Conservation (phyloP, 2,113 vertebrate genomes). For the Barbus barbus region DNA sequence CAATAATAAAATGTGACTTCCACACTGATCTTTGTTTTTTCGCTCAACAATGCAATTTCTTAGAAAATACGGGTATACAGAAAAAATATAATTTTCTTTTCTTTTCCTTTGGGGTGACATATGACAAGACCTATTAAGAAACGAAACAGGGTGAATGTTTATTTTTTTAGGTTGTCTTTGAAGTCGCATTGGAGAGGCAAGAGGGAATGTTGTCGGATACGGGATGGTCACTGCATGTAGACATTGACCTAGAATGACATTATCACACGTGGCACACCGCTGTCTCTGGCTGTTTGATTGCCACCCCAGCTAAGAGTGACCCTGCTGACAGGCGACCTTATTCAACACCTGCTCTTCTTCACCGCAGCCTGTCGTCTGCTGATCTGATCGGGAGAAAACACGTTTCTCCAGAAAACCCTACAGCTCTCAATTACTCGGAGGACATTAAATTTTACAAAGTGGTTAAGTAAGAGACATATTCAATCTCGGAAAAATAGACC, state of each 20-base stretch:
- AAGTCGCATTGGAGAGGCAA: background rate
- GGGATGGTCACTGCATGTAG: background rate
- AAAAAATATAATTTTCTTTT: background rate
- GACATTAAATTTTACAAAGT: constrained; percentile 8
- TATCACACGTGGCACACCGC: constrained; percentile 17
- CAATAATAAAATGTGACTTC: too few relatives aligned
- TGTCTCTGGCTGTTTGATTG: constrained; percentile 29
- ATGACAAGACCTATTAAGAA: background rate
- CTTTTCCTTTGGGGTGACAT: background rate
- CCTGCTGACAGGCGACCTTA: constrained; percentile 35
- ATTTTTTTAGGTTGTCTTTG: background rate
- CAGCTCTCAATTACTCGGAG: constrained; percentile 9
- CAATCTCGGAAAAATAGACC: background rate
- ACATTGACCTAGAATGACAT: constrained; percentile 30
- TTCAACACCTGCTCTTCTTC: constrained; percentile 31
- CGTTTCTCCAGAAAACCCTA: background rate
- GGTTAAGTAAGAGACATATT: background rate
- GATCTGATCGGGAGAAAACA: background rate
- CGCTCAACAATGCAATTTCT: too few relatives aligned
- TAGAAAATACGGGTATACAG: too few relatives aligned
- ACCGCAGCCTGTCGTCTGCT: background rate
- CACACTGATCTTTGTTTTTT: too few relatives aligned
- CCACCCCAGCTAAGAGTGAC: background rate
- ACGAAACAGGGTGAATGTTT: background rate
- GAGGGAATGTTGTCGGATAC: background rate